phyloP scores from a whole-genome alignment of 2,797 vertebrate genomes.

The Lithobates pipiens region DNA sequence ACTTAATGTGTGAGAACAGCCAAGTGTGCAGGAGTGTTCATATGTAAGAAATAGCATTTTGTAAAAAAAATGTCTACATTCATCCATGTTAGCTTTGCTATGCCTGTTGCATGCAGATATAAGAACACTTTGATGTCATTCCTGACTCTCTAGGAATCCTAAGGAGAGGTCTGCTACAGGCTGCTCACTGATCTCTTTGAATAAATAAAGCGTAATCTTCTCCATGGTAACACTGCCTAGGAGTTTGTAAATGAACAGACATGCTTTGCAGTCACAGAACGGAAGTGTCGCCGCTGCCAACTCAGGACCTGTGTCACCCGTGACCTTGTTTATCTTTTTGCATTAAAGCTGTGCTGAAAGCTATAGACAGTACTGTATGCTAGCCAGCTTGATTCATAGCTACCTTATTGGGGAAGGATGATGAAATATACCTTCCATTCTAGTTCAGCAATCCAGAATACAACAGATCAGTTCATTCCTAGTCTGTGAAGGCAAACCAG shows the following conservation, averaged over 20 bases:
- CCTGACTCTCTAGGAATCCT: conserved; percentile 54
- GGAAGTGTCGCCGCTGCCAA: conserved; percentile 45
- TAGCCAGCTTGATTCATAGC: not conserved
- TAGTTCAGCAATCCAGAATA: not conserved
- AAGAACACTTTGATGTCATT: conserved; percentile 5
- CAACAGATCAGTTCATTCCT: not conserved
- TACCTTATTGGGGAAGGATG: not conserved
- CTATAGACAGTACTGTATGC: not conserved
- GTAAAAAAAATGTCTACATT: not conserved
- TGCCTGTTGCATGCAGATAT: not conserved
- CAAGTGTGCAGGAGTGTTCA: not conserved
- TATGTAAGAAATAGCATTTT: not conserved
- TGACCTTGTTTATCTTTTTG: conserved; percentile 18
- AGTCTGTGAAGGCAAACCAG: too few species aligned
- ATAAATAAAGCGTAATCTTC: conserved; percentile 49
- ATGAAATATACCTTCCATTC: not conserved
- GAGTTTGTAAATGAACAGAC: conserved; percentile 48
- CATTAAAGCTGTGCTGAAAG: not conserved
- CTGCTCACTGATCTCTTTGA: conserved; percentile 27
- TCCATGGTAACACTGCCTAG: conserved; percentile 50
- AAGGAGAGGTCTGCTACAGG: conserved; percentile 18
- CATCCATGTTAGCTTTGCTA: not conserved
- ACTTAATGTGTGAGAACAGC: not conserved
- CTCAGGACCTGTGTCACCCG: conserved; percentile 9
- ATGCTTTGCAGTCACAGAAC: conserved; percentile 46